Evolutionary conservation across 2,888 invertebrate species (phyloP).

Genomic region (Andricus quercusramuli): DNA sequence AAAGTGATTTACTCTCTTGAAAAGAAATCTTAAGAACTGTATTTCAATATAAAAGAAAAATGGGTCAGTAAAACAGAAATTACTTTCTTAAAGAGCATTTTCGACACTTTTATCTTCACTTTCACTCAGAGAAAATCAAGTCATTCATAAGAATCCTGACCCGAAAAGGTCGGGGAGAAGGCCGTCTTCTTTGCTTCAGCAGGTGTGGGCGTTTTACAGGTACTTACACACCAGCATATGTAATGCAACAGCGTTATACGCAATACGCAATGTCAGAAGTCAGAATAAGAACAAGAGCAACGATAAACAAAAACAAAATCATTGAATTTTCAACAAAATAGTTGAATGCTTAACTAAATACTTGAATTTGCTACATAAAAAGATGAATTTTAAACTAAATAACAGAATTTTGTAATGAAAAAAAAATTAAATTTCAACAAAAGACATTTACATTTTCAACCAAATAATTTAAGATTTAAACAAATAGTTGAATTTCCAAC

Average conservation of each 20-base stretch:
- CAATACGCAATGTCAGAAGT: slow-evolving; percentile 28
- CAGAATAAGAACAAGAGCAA: slow-evolving; percentile 5
- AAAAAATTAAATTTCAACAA: too few species aligned
- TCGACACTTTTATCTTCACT: slow-evolving; percentile 28
- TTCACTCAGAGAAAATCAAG: slow-evolving; percentile 36
- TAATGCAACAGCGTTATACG: slow-evolving; percentile 22
- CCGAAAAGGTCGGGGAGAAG: slow-evolving; percentile 37
- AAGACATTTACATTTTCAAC: too few species aligned
- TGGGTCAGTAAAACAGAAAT: neutral
- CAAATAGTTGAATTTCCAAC: too few species aligned
- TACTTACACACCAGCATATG: slow-evolving; percentile 20
- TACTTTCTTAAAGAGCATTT: neutral
- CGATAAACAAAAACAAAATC: neutral
- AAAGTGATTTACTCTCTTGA: too few species aligned
- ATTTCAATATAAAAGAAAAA: neutral
- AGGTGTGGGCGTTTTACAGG: slow-evolving; percentile 29
- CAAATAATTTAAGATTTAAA: too few species aligned
- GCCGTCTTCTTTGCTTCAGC: slow-evolving; percentile 29
- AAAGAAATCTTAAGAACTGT: neutral
- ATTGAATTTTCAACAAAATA: too few species aligned
- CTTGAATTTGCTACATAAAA: too few species aligned
- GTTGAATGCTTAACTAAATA: too few species aligned
- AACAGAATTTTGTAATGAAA: too few species aligned
- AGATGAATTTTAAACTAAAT: too few species aligned
- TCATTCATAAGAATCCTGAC: slow-evolving; percentile 19